Evolutionary conservation across 2,797 vertebrate genomes (phyloP).

Genomic region (Xenentodon cancila): DNA sequence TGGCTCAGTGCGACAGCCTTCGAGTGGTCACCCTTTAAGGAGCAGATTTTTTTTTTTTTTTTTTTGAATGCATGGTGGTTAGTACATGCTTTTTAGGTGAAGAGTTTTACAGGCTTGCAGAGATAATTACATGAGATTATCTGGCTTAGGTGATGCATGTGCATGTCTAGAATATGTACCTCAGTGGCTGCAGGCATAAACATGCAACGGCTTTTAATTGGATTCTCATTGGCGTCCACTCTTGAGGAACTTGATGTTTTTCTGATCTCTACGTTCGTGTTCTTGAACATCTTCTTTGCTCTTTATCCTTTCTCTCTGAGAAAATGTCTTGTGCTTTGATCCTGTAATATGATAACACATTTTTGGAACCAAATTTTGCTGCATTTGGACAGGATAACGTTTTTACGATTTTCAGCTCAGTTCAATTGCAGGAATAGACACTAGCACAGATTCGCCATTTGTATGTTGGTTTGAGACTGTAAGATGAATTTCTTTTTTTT

Average conservation of each 20-base stretch:
- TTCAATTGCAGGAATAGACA: too few relatives aligned
- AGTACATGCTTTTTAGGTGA: slow-evolving; percentile 9
- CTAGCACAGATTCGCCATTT: too few relatives aligned
- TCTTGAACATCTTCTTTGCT: slow-evolving; percentile 39
- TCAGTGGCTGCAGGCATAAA: slow-evolving; percentile 32
- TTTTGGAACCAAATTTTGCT: too few relatives aligned
- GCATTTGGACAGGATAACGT: too few relatives aligned
- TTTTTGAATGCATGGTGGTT: slow-evolving; percentile 47
- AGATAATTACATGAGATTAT: slow-evolving; percentile 27
- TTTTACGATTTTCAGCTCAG: too few relatives aligned
- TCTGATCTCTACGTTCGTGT: slow-evolving; percentile 43
- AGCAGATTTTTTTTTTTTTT: background rate
- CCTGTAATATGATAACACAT: background rate
- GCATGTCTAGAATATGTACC: slow-evolving; percentile 33
- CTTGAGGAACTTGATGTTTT: slow-evolving; percentile 15
- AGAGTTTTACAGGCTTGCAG: slow-evolving; percentile 12
- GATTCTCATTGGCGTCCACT: background rate
- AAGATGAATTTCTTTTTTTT: too few relatives aligned
- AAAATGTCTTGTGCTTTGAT: slow-evolving; percentile 48
- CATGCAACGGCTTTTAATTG: slow-evolving; percentile 11
- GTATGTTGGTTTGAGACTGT: too few relatives aligned
- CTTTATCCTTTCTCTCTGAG: slow-evolving; percentile 31
- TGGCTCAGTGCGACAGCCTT: slow-evolving; percentile 11
- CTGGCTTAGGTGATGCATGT: slow-evolving; percentile 28
- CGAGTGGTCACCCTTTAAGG: background rate